These are phyloP conservation scores for Lobophora halterata DNA, from an alignment of 2,888 invertebrate species.

Conservation along the genomic window DNA sequence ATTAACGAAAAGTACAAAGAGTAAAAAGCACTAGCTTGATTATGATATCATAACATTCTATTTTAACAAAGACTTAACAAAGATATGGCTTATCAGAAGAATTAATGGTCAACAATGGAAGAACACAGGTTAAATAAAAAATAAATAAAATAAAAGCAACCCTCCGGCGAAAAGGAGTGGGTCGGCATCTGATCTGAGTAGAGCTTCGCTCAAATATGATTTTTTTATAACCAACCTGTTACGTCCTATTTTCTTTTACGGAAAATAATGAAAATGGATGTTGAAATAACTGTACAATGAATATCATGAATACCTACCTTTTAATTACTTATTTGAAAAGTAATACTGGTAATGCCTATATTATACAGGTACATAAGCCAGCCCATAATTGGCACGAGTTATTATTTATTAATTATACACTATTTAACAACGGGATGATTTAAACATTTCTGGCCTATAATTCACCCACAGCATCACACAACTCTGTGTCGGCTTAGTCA, in stretches of 20 bases:
- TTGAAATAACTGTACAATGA: conserved; percentile 12
- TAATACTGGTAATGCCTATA: too few species aligned
- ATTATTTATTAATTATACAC: too few species aligned
- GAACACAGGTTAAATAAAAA: too few species aligned
- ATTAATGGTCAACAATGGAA: too few species aligned
- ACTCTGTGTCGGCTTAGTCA: conserved; percentile 20
- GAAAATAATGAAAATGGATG: conserved; percentile 26
- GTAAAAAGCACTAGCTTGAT: conserved; percentile 56
- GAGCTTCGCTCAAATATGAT: conserved; percentile 32
- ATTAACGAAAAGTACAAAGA: conserved; percentile 18
- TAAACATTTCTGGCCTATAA: too few species aligned
- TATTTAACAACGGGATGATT: too few species aligned
- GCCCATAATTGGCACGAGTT: too few species aligned
- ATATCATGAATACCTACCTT: too few species aligned
- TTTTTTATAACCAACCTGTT: conserved; percentile 34
- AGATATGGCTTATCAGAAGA: conserved; percentile 53
- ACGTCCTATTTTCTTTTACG: conserved; percentile 23
- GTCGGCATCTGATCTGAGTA: conserved; percentile 29
- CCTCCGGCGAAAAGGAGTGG: conserved; percentile 34
- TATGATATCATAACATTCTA: conserved; percentile 52
- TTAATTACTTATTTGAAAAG: too few species aligned
- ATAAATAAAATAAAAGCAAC: conserved; percentile 45
- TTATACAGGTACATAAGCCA: too few species aligned
- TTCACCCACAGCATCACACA: neutral
- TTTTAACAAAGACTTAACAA: conserved; percentile 52